A percentile compares a stretch with the other conserved stretches of the same genome.
phyloP scores from a whole-genome alignment of 64 coral and sea anemone species.

The Anthopleura sola region DNA sequence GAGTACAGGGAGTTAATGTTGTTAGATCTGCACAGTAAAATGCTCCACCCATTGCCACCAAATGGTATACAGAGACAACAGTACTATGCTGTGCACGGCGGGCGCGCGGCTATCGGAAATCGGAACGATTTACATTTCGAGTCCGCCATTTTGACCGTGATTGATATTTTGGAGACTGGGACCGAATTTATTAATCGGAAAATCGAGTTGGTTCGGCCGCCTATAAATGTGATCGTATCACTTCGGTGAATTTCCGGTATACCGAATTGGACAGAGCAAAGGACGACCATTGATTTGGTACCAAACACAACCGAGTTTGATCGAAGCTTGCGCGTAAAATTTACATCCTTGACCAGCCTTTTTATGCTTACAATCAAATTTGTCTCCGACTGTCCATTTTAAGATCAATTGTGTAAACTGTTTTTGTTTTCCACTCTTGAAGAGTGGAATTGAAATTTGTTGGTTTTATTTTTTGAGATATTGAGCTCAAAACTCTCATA shows the following conservation, averaged over 20 bases:
- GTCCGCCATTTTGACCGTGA: constrained; percentile 11
- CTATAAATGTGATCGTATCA: constrained; percentile 11
- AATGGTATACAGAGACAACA: no score
- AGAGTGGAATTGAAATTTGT: neutral
- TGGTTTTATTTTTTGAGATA: neutral
- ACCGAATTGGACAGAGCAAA: neutral
- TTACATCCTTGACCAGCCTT: neutral
- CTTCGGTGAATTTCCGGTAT: neutral
- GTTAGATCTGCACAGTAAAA: no score
- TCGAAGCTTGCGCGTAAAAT: neutral
- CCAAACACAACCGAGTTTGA: neutral
- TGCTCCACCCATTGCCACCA: no score
- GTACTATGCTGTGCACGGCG: no score
- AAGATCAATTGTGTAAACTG: neutral
- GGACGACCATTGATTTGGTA: neutral
- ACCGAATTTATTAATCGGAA: neutral
- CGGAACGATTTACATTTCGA: constrained; percentile 8
- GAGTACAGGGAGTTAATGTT: no score
- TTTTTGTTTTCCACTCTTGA: neutral
- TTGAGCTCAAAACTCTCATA: neutral
- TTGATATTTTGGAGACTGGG: constrained; percentile 2
- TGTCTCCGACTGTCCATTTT: neutral
- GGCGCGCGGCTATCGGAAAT: neutral
- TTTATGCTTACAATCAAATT: neutral
- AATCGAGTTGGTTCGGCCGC: neutral